These are phyloP conservation scores for Oxyura jamaicensis DNA, from an alignment of 2,113 vertebrate genomes.

Conservation along the genomic window DNA sequence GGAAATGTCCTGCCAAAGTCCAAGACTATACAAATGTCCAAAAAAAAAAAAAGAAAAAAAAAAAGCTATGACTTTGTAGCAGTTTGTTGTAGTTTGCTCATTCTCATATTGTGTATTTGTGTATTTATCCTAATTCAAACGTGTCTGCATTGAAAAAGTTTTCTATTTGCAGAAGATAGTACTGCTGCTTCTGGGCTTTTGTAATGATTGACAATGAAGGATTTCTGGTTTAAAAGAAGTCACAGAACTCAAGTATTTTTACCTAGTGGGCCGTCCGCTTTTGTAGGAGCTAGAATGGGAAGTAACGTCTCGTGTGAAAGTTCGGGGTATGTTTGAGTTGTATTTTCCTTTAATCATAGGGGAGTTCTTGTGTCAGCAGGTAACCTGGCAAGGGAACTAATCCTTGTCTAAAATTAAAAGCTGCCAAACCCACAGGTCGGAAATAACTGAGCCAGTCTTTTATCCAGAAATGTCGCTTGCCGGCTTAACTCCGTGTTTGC, in stretches of 20 bases:
- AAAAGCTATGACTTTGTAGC: not conserved
- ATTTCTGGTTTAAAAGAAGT: not conserved
- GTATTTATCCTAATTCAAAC: not conserved
- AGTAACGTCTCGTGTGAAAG: not conserved
- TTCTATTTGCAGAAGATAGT: not conserved
- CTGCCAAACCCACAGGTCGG: not conserved
- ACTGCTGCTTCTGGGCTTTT: not conserved
- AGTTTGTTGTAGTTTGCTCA: not conserved
- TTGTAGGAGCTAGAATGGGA: not conserved
- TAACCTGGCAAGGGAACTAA: not conserved
- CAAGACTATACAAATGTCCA: not conserved
- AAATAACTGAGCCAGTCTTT: not conserved
- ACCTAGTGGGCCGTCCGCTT: not conserved
- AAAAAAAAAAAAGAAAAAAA: no score
- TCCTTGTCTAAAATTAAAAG: accelerated
- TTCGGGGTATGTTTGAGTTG: not conserved
- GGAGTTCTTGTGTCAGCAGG: not conserved
- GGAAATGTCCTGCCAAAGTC: not conserved
- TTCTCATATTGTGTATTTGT: not conserved
- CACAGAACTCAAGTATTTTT: not conserved
- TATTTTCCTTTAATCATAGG: not conserved
- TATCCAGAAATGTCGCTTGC: not conserved
- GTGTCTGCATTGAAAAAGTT: not conserved
- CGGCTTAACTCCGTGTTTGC: not conserved
- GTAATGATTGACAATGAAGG: not conserved